These are phyloP conservation scores for Lycaena phlaeas DNA, from an alignment of 2,888 invertebrate species.

Conservation along the genomic window DNA sequence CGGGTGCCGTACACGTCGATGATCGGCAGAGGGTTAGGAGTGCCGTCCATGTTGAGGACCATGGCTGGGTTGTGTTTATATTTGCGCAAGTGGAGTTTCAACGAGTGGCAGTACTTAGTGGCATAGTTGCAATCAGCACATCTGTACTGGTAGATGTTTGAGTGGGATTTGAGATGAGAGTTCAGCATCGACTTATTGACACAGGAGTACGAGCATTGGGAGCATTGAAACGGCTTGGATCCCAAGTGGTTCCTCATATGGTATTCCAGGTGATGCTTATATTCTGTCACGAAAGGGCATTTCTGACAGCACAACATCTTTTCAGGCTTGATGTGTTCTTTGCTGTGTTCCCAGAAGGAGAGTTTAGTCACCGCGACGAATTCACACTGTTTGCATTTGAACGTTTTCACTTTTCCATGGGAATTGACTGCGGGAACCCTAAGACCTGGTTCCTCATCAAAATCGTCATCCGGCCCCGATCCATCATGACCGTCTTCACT, in stretches of 20 bases:
- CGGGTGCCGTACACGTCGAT: constrained; percentile 94
- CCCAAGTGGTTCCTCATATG: constrained; percentile 96
- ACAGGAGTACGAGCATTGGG: constrained; percentile 90
- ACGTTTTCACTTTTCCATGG: constrained; percentile 89
- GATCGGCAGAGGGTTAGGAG: constrained; percentile 88
- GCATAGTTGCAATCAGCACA: constrained; percentile 96
- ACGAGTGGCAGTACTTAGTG: constrained; percentile 97
- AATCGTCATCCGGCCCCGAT: constrained; percentile 63
- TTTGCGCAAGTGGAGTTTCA: constrained; percentile 95
- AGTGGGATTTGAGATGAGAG: constrained; percentile 97
- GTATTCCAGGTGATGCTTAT: constrained; percentile 98
- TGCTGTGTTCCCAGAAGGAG: constrained; percentile 94
- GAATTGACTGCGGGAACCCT: constrained; percentile 79
- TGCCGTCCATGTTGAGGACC: constrained; percentile 91
- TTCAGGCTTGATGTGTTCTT: constrained; percentile 93
- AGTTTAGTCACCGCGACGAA: constrained; percentile 89
- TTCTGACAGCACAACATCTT: constrained; percentile 91
- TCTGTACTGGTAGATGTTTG: constrained; percentile 91
- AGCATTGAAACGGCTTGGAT: constrained; percentile 95
- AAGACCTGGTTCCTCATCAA: constrained; percentile 73
- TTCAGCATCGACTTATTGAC: constrained; percentile 99
- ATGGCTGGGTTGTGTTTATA: constrained; percentile 92
- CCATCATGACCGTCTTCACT: constrained; percentile 60
- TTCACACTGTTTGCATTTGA: constrained; percentile 94
- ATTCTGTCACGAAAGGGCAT: constrained; percentile 98